Conservation (phyloP, 2,888 invertebrate genomes). For the Yponomeuta malinellus region DNA sequence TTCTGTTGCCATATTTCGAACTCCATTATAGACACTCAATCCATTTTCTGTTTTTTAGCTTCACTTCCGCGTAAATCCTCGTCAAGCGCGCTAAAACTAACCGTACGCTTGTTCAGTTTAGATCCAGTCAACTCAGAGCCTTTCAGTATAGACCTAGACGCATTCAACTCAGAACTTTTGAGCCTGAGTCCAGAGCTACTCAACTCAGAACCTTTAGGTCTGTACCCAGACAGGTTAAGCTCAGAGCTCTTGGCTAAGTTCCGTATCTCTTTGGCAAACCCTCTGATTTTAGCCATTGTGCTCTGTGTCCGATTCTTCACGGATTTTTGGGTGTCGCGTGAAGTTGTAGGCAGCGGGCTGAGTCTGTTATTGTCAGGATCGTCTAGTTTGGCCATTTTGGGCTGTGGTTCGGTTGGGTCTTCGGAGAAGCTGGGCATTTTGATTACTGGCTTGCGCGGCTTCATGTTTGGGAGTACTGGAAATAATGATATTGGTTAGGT, state of each 20-base stretch:
- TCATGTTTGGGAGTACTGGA: conserved; percentile 62
- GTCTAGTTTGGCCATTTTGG: conserved; percentile 1
- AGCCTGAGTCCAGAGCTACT: background rate
- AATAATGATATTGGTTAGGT: conserved; percentile 17
- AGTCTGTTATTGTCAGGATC: background rate
- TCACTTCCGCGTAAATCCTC: conserved; percentile 23
- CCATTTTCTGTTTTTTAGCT: conserved; percentile 43
- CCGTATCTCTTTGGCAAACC: conserved; percentile 50
- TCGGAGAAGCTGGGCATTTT: conserved; percentile 56
- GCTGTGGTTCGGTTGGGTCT: conserved; percentile 34
- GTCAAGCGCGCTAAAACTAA: conserved; percentile 25
- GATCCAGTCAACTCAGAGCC: background rate
- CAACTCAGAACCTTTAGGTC: background rate
- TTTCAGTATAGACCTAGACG: background rate
- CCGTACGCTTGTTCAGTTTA: conserved; percentile 7
- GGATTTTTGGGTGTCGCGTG: background rate
- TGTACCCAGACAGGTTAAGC: background rate
- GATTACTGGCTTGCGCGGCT: conserved; percentile 55
- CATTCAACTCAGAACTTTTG: conserved; percentile 21
- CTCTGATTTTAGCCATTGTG: conserved; percentile 27
- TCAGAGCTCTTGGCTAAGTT: conserved; percentile 32
- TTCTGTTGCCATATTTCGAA: too few relatives aligned
- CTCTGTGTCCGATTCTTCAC: conserved; percentile 10
- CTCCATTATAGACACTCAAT: conserved; percentile 25
- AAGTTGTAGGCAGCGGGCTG: background rate